Percentiles rank a stretch among this genome's conserved stretches.
These are phyloP conservation scores for Hoplodrina ambigua DNA, from an alignment of 2,888 invertebrate genomes.

Conservation along the genomic window DNA sequence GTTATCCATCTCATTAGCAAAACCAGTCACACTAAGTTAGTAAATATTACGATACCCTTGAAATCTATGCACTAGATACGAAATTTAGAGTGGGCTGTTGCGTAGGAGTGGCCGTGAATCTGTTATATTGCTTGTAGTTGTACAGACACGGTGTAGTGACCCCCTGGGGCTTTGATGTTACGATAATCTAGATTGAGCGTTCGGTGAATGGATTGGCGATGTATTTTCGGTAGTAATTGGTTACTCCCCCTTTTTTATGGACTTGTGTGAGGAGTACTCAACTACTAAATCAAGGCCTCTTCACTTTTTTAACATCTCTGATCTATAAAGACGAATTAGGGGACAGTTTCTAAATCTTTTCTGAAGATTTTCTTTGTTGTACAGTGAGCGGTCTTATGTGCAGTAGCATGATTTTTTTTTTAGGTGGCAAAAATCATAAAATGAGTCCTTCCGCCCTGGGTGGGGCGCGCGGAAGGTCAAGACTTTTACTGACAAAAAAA, in stretches of 20 bases:
- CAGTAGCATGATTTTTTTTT: too few species aligned
- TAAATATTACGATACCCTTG: constrained; percentile 56
- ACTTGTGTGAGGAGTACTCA: not conserved
- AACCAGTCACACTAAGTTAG: constrained; percentile 30
- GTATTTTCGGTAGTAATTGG: constrained; percentile 29
- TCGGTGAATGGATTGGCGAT: constrained; percentile 29
- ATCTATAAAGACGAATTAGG: too few species aligned
- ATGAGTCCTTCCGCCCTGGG: too few species aligned
- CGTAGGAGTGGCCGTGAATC: constrained; percentile 59
- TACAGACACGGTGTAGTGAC: constrained; percentile 26
- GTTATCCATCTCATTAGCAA: constrained; percentile 14
- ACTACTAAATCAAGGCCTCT: not conserved
- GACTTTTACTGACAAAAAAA: too few species aligned
- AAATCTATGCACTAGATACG: constrained; percentile 43
- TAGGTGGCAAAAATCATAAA: too few species aligned
- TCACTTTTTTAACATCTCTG: not conserved
- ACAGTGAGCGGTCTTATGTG: too few species aligned
- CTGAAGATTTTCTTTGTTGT: not conserved
- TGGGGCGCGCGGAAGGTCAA: too few species aligned
- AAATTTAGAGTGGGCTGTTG: constrained; percentile 54
- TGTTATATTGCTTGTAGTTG: constrained; percentile 22
- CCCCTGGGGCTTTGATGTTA: constrained; percentile 39
- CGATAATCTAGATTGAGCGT: constrained; percentile 34
- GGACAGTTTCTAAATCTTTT: not conserved
- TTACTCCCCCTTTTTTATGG: constrained; percentile 2